Percentiles rank a stretch among this genome's conserved stretches.
Evolutionary conservation across 2,888 invertebrate genomes (phyloP).

Genomic region (Venusia cambrica): DNA sequence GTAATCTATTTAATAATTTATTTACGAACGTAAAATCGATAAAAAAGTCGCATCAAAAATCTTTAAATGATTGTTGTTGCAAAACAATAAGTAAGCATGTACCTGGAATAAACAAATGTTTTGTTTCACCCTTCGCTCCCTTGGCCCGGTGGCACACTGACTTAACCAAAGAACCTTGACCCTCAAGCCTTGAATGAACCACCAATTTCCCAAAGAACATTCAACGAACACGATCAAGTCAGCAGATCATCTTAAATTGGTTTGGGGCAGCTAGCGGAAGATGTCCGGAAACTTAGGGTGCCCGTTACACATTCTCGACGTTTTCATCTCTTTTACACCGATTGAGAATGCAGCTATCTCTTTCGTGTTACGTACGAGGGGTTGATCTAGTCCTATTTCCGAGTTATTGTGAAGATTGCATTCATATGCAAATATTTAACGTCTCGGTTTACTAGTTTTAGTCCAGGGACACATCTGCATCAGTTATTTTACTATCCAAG

Average conservation of each 20-base stretch:
- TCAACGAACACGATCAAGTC: constrained; percentile 34
- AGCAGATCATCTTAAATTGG: constrained; percentile 49
- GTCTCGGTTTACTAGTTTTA: constrained; percentile 18
- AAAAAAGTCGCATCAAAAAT: too few species aligned
- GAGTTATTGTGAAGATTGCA: constrained; percentile 39
- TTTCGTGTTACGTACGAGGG: constrained; percentile 54
- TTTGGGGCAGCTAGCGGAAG: constrained; percentile 53
- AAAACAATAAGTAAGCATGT: constrained; percentile 7
- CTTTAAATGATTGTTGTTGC: too few species aligned
- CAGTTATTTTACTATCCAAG: constrained; percentile 7
- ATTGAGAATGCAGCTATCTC: constrained; percentile 32
- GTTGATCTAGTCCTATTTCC: constrained; percentile 47
- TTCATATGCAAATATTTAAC: constrained; percentile 51
- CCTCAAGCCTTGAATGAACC: constrained; percentile 38
- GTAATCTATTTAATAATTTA: too few species aligned
- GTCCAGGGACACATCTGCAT: constrained; percentile 16
- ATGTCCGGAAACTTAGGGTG: constrained; percentile 59
- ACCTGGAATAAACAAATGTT: constrained; percentile 24
- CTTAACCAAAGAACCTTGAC: constrained; percentile 37
- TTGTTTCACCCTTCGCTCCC: constrained; percentile 39
- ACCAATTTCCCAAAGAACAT: constrained; percentile 27
- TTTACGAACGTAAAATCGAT: too few species aligned
- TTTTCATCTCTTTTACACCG: constrained; percentile 41
- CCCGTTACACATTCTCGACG: constrained; percentile 52
- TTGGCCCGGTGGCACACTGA: constrained; percentile 64